Evolutionary conservation across 1,140 invertebrate genomes (phyloP), one percentile per base, ranked within the genome.

Genomic region (Probaryconus sp.): DNA sequence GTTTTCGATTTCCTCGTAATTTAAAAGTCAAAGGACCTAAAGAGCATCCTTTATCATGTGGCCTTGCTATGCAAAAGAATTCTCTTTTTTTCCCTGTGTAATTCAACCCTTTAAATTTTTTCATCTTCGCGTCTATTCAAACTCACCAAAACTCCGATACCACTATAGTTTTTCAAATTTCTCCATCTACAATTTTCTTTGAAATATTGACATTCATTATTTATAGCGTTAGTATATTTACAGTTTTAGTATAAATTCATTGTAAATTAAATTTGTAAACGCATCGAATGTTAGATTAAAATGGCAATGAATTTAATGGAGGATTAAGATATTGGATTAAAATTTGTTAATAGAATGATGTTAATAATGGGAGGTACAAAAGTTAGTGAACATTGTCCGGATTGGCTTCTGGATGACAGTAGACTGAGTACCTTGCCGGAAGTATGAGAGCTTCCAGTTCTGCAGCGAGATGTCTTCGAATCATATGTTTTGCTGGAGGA

Each of bases 401-500:
- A 77, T 83, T 80, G 38, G 81, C 83, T 55, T 88, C 86, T 79
- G 84, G 85, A 80, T 86, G 84, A 81, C 85, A 83, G 85, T 86
- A 87, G 85, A 87, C 83, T 70, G 84, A 85, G 76, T 90, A 97
- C 96, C 96, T 96, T 83, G 96, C 95, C 70, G 96, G 95, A 83
- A 96, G 91, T 69, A 97, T 91, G 63, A 98, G 91, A 33, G 94
- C 92, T 84, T 97, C 96, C 61, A 97, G 91, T 89, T 98, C 96
- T 14, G 95, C 93, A 47, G 93, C 92, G 17, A 98, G 90, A 88
- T 98, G 96, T 80, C 96, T 89, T 79, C 96, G 89, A 61, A 98
- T 96, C 85, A 97, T 97, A 82, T 95, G 96, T 82, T 97, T 96
- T 3, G 95, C 95, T 4, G 95, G 94, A 20, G 96, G 96, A 79